These are phyloP conservation scores for Cydia splendana DNA, from an alignment of 1,140 invertebrate genomes.

Conservation along the genomic window DNA sequence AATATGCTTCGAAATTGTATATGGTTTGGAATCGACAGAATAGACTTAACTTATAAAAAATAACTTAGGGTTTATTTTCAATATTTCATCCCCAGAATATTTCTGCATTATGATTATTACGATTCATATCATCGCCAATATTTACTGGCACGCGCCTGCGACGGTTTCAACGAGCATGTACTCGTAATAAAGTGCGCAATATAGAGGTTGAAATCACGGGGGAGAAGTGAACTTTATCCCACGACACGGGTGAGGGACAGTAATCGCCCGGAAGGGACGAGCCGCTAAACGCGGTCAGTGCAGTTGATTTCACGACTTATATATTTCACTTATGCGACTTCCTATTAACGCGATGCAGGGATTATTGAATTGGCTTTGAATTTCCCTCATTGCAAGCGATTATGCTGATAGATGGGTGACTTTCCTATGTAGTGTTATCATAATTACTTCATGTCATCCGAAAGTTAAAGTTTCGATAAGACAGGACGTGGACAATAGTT, in stretches of 20 bases:
- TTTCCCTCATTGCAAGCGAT: background rate
- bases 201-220: conserved; percentile 51
- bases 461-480: no score
- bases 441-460: no score
- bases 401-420: background rate
- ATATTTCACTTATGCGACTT: conserved; percentile 32
- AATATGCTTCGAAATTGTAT: no score
- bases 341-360: conserved; percentile 14
- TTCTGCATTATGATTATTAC: background rate
- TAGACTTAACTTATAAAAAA: no score
- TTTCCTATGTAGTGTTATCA: no score
- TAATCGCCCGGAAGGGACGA: conserved; percentile 48
- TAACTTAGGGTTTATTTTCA: background rate
- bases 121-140: background rate
- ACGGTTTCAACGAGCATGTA: conserved; percentile 41
- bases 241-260: conserved; percentile 41
- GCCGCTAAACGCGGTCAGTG: conserved; percentile 32
- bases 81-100: background rate
- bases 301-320: conserved; percentile 24
- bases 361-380: conserved; percentile 15
- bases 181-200: conserved; percentile 62
- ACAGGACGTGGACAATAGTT: no score
- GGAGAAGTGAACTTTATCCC: conserved; percentile 52
- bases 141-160: background rate
- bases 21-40: no score